Base-by-base conservation (phyloP, 2,113 vertebrate genomes). In the Silurus glanis region DNA sequence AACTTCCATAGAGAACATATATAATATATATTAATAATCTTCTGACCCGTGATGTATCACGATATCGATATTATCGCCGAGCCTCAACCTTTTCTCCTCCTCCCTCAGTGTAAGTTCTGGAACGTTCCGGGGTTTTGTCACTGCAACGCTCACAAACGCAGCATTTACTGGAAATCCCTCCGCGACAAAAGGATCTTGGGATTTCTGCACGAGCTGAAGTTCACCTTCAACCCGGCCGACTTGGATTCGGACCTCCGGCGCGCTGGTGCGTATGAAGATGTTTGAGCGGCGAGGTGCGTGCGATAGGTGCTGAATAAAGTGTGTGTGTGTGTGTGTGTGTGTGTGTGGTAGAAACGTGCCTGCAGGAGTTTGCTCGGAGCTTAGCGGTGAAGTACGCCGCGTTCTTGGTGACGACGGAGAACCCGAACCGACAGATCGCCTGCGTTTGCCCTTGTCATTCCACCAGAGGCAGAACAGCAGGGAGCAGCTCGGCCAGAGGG, bases 91-190 rank as follows among this genome's bases (percentile, higher is more conserved):
- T 61, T 37, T 37, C 37, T 37, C 37, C 37, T 37, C 37, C 37
- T 37, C 37, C 37, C 37, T 37, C 37, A 97, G 97, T 97, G 96
- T 89, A 67, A 5, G 2, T n/a, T 90, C 51, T 97, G 96, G 96
- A 89, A 58, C 0, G 1, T 59, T 0, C 72, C 91, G 0, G 90
- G 92, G 0, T 5, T 89, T 25, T 96, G 96, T 82, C 96, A 97
- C 93, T 96, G 96, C 92, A 97, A 96, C 45, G 95, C 96, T 62
- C 96, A 97, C 92, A 96, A 96, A 88, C 95, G 91, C 80, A 97
- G 96, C 69, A 49, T 85, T 5, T 95, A 94, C 92, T 97, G 97
- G 96, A 96, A 93, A 85, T 83, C 83, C 0, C 89, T 91, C 61
- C 89, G 95, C 71, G 93, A 93, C 86, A 53, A 55, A 0, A 0